Evolutionary conservation across 2,113 vertebrate species (phyloP), one percentile per base, ranked within the genome.

Genomic region (Microtus montanus): DNA sequence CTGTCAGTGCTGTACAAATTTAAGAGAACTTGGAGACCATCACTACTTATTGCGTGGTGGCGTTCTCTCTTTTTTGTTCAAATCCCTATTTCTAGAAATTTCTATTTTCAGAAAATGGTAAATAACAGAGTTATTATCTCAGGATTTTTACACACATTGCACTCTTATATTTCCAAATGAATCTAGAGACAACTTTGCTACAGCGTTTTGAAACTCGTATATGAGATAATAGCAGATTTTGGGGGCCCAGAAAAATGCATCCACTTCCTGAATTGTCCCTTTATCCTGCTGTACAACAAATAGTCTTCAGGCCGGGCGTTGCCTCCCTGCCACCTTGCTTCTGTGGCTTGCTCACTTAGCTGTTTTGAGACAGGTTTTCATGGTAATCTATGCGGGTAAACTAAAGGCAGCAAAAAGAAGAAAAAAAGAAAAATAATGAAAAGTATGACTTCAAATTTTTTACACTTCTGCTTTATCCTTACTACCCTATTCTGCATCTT

Each of bases 41-140:
- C 41, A 49, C 73, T 92, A 89, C 61, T 38, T 61, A 63, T 38
- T 74, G 26, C 30, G 15, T 87, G 54, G 20, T 52, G 49, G 49
- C 75, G 9, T 30, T 35, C 2, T 75, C n/a, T 87, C 35, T 12
- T 75, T 17, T 86, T 90, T 85, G 10, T 78, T 87, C 9, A 93
- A 41, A 75, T 41, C 20, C 22, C n/a, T 61, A 1, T 85, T 89
- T 88, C 28, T 49, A 71, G 61, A 95, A 14, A 89, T 64, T 54
- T 82, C 13, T 85, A 33, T 64, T 89, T 86, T 80, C 66, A 89
- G 63, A 79, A 52, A 91, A 83, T 75, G 77, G 41, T 64, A 66
- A 94, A 87, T 85, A 90, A 71, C 92, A 58, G n/a, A 92, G 47
- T 95, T 94, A 95, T 94, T 89, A 90, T 78, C 41, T 95, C 26